Evolutionary conservation across 2,113 vertebrate species (phyloP).

Genomic region (Ranitomeya imitator): DNA sequence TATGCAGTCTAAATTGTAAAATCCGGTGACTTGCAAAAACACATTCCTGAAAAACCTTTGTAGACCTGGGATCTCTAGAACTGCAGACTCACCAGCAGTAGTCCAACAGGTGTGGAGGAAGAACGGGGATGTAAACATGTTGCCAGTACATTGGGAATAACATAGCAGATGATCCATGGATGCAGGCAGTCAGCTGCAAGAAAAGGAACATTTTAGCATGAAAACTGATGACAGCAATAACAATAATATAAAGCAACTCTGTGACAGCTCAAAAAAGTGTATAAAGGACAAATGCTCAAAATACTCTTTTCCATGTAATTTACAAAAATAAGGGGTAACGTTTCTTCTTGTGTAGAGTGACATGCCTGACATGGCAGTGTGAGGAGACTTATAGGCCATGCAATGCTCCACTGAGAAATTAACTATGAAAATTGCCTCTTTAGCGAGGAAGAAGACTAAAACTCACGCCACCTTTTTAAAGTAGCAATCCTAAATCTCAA

Average conservation of each 20-base stretch:
- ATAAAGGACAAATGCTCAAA: too few relatives aligned
- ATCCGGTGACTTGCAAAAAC: background rate
- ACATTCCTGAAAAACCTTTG: background rate
- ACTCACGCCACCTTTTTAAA: too few relatives aligned
- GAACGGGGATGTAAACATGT: slow-evolving; percentile 97
- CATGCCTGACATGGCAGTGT: too few relatives aligned
- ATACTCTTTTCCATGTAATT: background rate
- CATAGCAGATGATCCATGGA: slow-evolving; percentile 96
- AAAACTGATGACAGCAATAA: background rate
- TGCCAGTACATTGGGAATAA: slow-evolving; percentile 99
- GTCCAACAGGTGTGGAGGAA: slow-evolving; percentile 94
- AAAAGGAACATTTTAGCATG: slow-evolving; percentile 31
- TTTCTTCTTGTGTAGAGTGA: too few relatives aligned
- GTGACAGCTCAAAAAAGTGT: background rate
- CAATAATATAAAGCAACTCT: background rate
- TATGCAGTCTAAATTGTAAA: too few relatives aligned
- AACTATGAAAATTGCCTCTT: too few relatives aligned
- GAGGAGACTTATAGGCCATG: too few relatives aligned
- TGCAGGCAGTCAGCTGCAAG: slow-evolving; percentile 92
- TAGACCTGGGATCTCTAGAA: background rate
- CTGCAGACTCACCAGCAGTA: slow-evolving; percentile 89
- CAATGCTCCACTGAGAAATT: too few relatives aligned
- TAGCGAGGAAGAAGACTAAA: too few relatives aligned
- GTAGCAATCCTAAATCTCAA: too few relatives aligned
- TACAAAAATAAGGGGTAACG: background rate